Conservation (phyloP, 2,113 vertebrate genomes). For the Steatornis caripensis region DNA sequence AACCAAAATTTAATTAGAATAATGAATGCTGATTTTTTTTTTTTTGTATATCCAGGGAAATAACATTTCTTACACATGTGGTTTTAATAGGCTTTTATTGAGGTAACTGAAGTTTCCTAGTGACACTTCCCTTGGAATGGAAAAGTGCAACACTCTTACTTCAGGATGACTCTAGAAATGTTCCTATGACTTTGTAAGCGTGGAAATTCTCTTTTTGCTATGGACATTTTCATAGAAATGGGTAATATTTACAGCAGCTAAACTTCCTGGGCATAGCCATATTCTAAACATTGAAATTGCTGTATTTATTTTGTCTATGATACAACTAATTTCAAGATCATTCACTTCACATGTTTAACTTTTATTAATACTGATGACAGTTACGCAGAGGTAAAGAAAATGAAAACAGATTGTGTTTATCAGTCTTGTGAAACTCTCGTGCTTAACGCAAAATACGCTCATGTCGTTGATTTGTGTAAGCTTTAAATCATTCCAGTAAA, state of each 20-base stretch:
- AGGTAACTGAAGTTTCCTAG: constrained; percentile 18
- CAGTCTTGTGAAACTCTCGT: not conserved
- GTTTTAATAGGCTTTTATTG: constrained; percentile 23
- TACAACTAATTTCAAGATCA: not conserved
- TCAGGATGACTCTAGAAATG: not conserved
- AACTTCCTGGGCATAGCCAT: not conserved
- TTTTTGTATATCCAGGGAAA: not conserved
- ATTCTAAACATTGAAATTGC: not conserved
- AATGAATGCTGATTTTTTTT: not conserved
- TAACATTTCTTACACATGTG: not conserved
- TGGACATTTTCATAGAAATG: not conserved
- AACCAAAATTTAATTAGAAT: not conserved
- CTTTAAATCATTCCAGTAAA: not conserved
- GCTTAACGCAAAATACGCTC: not conserved
- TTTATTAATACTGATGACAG: not conserved
- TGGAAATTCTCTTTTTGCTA: not conserved
- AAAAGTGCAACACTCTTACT: not conserved
- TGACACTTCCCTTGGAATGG: not conserved
- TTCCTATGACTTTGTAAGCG: not conserved
- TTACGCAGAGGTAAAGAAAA: not conserved
- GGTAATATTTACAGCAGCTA: not conserved
- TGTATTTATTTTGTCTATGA: not conserved
- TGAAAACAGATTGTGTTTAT: not conserved
- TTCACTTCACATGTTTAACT: accelerated
- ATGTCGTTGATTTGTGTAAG: not conserved